These are phyloP conservation scores for Drosophila kambysellisi DNA, from an alignment of 2,888 invertebrate genomes.

Conservation along the genomic window DNA sequence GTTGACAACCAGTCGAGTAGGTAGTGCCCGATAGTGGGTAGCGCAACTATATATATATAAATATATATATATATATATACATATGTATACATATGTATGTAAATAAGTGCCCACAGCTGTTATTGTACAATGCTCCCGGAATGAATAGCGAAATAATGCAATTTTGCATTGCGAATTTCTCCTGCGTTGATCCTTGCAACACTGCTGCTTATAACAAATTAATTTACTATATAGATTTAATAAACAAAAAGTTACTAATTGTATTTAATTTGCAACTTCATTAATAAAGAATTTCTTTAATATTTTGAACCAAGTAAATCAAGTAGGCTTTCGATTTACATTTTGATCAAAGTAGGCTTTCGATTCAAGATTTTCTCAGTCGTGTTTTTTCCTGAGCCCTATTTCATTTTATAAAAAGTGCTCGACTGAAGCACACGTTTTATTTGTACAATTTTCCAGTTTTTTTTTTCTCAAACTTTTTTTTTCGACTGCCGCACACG, in stretches of 20 bases:
- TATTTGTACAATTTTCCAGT: slow-evolving; percentile 18
- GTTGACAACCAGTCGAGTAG: not conserved
- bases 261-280: not conserved
- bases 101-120: not conserved
- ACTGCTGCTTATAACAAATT: not conserved
- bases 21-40: not conserved
- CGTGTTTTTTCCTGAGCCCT: too few relatives aligned
- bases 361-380: not conserved
- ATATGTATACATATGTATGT: not conserved
- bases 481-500: slow-evolving; percentile 12
- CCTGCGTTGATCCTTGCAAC: not conserved
- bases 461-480: slow-evolving; percentile 5
- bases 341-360: slow-evolving; percentile 2
- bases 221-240: not conserved
- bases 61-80: not conserved
- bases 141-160: not conserved
- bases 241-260: too few relatives aligned
- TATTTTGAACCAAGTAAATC: not conserved
- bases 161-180: not conserved
- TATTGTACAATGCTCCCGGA: not conserved
- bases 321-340: slow-evolving; percentile 7
- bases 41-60: not conserved
- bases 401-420: slow-evolving; percentile 20
- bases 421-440: slow-evolving; percentile 20
- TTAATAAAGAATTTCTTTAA: too few relatives aligned